phyloP scores from a whole-genome alignment of 2,797 vertebrate species.

The Leucoraja ocellata region DNA sequence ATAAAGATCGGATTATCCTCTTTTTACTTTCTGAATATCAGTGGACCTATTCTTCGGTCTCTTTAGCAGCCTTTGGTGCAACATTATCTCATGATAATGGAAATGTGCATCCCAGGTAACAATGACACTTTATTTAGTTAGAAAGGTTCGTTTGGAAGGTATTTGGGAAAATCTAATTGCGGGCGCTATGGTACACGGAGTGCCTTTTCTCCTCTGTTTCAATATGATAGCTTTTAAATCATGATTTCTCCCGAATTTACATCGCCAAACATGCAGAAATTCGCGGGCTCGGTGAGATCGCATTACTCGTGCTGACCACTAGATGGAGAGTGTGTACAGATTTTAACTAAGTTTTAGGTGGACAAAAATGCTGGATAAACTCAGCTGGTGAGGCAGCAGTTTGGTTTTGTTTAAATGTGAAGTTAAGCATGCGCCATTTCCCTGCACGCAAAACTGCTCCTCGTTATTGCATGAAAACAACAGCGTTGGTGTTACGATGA shows the following conservation, averaged over 20 bases:
- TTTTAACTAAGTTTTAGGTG: neutral
- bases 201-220: neutral
- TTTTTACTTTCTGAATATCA: neutral
- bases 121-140: too few species aligned
- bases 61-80: neutral
- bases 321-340: neutral
- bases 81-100: too few species aligned
- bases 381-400: too few species aligned
- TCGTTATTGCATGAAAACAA: neutral
- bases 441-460: neutral
- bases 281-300: neutral
- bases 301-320: neutral
- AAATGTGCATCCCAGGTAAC: neutral
- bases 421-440: neutral
- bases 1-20: neutral
- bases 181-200: neutral
- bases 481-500: neutral
- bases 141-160: too few species aligned
- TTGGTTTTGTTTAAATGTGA: neutral
- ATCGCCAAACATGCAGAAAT: neutral
- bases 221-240: neutral
- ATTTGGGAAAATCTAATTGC: neutral
- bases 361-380: too few species aligned
- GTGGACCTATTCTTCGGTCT: neutral
- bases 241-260: neutral